phyloP scores from a whole-genome alignment of 1,140 invertebrate species.

The Mesaphorura yosii region DNA sequence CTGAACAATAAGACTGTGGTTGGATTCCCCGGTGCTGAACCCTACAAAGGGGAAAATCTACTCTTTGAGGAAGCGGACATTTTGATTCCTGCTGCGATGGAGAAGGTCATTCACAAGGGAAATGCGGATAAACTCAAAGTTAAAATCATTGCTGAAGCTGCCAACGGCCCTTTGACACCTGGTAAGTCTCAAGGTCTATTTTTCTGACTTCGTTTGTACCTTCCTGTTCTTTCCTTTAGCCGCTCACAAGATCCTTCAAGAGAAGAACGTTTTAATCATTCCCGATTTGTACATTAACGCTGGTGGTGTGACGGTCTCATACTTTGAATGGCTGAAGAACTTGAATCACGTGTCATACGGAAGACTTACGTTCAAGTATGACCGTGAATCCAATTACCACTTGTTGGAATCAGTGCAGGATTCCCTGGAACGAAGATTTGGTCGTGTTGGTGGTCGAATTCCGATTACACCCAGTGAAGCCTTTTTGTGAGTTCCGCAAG shows the following conservation, averaged over 20 bases:
- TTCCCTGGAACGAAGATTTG: conserved; percentile 92
- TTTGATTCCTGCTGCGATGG: conserved; percentile 89
- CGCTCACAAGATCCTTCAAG: conserved; percentile 86
- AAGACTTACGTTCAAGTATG: conserved; percentile 96
- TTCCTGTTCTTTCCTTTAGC: conserved; percentile 41
- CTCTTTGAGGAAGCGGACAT: conserved; percentile 95
- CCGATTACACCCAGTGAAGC: conserved; percentile 83
- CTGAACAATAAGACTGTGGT: conserved; percentile 76
- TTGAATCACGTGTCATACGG: conserved; percentile 98
- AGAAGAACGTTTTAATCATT: conserved; percentile 89
- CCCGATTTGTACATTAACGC: conserved; percentile 95
- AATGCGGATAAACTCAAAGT: conserved; percentile 83
- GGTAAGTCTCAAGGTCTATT: no score
- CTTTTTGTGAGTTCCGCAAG: no score
- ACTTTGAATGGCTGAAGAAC: conserved; percentile 99
- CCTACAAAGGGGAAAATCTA: conserved; percentile 75
- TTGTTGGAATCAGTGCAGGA: conserved; percentile 94
- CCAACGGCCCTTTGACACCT: conserved; percentile 96
- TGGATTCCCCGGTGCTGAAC: conserved; percentile 74
- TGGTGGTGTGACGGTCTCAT: conserved; percentile 98
- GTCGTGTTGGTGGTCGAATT: conserved; percentile 69
- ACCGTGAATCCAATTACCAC: conserved; percentile 94
- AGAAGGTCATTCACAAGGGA: conserved; percentile 88
- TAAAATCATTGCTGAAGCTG: conserved; percentile 93
- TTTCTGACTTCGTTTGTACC: no score